Percentiles rank a stretch among this genome's conserved stretches.
Conservation (phyloP, 2,888 invertebrate species). For the Tetanocera ferruginea region DNA sequence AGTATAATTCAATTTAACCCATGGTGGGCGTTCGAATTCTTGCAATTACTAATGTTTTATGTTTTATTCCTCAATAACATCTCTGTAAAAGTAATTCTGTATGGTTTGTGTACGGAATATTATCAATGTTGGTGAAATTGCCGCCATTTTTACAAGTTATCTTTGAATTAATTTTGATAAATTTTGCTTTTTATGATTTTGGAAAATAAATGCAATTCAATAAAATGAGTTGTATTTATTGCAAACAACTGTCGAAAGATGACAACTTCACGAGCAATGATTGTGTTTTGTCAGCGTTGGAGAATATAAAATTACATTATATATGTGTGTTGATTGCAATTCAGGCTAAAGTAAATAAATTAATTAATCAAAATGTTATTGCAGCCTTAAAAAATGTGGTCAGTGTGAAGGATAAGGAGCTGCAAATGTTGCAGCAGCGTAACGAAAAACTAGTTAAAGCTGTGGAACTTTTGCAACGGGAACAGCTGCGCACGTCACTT, state of each 20-base stretch:
- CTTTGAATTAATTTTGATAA: too few species aligned
- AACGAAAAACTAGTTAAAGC: constrained; percentile 55
- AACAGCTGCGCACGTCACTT: constrained; percentile 2
- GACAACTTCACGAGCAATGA: constrained; percentile 29
- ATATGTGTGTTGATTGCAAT: constrained; percentile 52
- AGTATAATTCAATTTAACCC: too few species aligned
- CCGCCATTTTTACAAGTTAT: too few species aligned
- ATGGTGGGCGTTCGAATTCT: too few species aligned
- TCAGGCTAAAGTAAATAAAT: constrained; percentile 40
- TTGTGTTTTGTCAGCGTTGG: constrained; percentile 51
- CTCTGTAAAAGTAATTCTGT: too few species aligned
- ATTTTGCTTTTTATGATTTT: too few species aligned
- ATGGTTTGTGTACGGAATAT: too few species aligned
- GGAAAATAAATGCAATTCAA: not conserved
- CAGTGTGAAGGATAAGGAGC: constrained; percentile 42
- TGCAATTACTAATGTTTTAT: too few species aligned
- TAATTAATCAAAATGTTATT: constrained; percentile 33
- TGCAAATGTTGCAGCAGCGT: constrained; percentile 50
- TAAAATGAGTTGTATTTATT: constrained; percentile 23
- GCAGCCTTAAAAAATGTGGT: constrained; percentile 49
- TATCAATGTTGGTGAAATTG: too few species aligned
- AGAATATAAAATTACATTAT: constrained; percentile 59
- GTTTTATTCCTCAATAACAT: too few species aligned
- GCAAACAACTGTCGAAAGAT: constrained; percentile 40
- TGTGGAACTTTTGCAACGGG: constrained; percentile 47